Percentiles rank a stretch among this genome's conserved stretches.
Conservation (phyloP, 2,113 vertebrate genomes). For the Otolemur garnettii region DNA sequence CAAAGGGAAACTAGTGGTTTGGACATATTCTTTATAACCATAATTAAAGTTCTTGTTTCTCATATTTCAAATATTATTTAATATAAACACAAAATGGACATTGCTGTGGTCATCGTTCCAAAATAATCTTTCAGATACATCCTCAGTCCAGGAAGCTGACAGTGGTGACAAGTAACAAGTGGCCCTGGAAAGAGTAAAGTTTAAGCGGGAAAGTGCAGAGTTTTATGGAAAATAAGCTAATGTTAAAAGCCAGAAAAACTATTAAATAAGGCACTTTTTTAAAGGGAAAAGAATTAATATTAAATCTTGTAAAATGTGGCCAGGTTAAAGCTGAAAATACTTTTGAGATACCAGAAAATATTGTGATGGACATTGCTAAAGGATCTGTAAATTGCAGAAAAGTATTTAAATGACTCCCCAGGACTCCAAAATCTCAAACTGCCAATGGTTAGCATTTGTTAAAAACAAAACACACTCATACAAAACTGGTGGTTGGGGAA, state of each 20-base stretch:
- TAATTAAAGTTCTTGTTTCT: constrained; percentile 50
- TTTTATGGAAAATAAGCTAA: constrained; percentile 31
- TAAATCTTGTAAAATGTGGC: background rate
- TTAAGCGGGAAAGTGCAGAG: background rate
- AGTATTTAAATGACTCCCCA: background rate
- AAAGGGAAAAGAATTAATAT: background rate
- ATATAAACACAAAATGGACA: constrained; percentile 20
- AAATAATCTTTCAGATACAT: background rate
- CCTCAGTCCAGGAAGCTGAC: background rate
- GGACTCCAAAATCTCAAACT: background rate
- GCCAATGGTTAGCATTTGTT: background rate
- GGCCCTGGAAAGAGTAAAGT: background rate
- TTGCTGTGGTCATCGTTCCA: background rate
- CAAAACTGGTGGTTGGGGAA: background rate
- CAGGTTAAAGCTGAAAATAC: background rate
- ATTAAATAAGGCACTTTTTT: background rate
- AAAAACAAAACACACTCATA: background rate
- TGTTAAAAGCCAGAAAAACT: constrained; percentile 3
- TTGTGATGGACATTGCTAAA: background rate
- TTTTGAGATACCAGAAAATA: constrained; percentile 22
- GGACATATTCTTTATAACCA: constrained; percentile 53
- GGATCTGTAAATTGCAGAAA: background rate
- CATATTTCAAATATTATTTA: constrained; percentile 37
- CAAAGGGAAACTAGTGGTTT: constrained; percentile 46
- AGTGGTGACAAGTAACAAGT: background rate